Base-by-base conservation (phyloP, 37 sponge, comb jelly and placozoan genomes). In the Spongilla lacustris region DNA sequence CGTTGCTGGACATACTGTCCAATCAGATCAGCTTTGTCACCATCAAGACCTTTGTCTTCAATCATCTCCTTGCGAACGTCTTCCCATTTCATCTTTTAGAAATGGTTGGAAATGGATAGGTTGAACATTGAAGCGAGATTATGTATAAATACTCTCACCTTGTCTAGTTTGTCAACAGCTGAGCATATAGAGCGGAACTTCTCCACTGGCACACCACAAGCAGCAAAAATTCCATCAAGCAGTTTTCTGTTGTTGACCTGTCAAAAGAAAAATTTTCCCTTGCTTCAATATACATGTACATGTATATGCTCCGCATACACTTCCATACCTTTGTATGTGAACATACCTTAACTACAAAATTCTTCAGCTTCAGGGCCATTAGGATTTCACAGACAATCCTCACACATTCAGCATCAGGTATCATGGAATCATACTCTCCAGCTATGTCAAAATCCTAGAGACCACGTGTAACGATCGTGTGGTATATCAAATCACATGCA, bases 151-250 rank as follows among this genome's bases (percentile, higher is more conserved):
- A n/a, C 25, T n/a, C 31, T 26, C 26, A 88, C 78, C 83, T 94
- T 94, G 78, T 94, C 95, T 24, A 94, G 89, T 73, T 94, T 94
- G 81, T 94, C 95, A 10, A 94, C 91, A 79, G 91, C 81, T 85
- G 91, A 92, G 83, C 91, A 94, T 33, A 91, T 86, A 11, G 79
- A 58, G 22, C 91, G 66, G 69, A 94, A 91, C 50, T 91, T 87
- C 22, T 87, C 85, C 48, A 75, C 74, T 2, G 89, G 88, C 34
- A 94, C 95, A 27, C 91, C 91, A 81, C 91, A 90, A 26, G 77
- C 78, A 30, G 70, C 89, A 50, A 94, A 91, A 1, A 94, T 91
- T 0, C 91, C 95, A 88, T 94, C 95, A 22, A 94, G 89, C 28
- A 94, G 36, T 68, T 90, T 88, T 27, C 95, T 69, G 80, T 94